Percentiles rank a stretch among this genome's conserved stretches.
phyloP scores from a whole-genome alignment of 2,797 vertebrate genomes.

The Hemibagrus guttatus region DNA sequence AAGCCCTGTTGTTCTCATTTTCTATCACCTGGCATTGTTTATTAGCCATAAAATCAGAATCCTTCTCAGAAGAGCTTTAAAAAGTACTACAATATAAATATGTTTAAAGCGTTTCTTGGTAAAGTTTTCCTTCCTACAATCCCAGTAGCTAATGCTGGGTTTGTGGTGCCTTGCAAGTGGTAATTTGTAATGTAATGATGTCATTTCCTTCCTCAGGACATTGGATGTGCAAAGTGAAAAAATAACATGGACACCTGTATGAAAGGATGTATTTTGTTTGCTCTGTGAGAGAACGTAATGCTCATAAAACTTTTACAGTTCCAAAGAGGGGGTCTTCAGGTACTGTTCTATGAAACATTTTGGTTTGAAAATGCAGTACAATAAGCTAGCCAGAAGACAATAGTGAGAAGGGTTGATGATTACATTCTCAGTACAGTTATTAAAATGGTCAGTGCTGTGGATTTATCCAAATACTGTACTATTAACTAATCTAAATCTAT shows the following conservation, averaged over 20 bases:
- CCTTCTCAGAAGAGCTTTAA: background rate
- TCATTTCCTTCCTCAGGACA: background rate
- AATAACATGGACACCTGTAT: background rate
- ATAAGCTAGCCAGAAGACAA: too few species aligned
- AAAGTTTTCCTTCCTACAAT: background rate
- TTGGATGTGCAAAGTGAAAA: background rate
- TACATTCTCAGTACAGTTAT: background rate
- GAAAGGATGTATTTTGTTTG: background rate
- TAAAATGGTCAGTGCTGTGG: background rate
- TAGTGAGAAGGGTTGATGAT: background rate
- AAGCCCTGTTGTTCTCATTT: too few species aligned
- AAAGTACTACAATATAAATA: background rate
- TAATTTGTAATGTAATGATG: background rate
- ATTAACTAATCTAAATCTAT: background rate
- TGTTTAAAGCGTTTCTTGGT: background rate
- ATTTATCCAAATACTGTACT: background rate
- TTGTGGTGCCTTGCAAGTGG: background rate
- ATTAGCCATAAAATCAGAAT: background rate
- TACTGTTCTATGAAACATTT: background rate
- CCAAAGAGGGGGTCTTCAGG: background rate
- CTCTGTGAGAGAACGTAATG: background rate
- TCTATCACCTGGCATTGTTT: background rate
- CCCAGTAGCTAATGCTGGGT: background rate
- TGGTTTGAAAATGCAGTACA: background rate
- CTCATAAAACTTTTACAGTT: background rate